Conservation (phyloP, 37 sponge, comb jelly and placozoan genomes). For the Theonella swinhoei region DNA sequence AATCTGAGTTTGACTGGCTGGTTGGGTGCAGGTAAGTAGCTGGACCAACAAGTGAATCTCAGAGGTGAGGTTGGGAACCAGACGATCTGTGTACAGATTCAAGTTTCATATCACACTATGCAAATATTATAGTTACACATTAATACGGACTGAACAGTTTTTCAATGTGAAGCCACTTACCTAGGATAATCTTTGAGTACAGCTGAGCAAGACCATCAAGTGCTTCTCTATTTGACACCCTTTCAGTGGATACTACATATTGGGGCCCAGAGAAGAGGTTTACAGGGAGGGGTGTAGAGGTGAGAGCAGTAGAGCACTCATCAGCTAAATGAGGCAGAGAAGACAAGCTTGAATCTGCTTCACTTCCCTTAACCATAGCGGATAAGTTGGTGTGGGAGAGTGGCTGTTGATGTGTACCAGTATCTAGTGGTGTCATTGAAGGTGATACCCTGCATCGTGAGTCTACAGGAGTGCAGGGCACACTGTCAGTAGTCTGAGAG, state of each 20-base stretch:
- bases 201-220: conserved; percentile 3
- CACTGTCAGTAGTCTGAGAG: not conserved
- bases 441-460: too few species aligned
- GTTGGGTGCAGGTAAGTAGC: conserved; percentile 22
- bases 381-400: not conserved
- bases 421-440: too few species aligned
- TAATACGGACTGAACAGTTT: not conserved
- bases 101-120: too few species aligned
- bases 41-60: conserved; percentile 52
- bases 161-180: not conserved
- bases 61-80: conserved; percentile 51
- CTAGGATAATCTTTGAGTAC: conserved; percentile 9
- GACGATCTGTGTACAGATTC: conserved; percentile 11
- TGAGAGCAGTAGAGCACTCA: not conserved
- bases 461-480: too few species aligned
- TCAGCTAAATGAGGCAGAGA: too few species aligned
- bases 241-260: not conserved
- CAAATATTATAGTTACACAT: not conserved
- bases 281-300: conserved; percentile 5
- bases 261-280: not conserved
- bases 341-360: not conserved
- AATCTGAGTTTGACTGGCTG: not conserved
- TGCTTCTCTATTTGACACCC: not conserved
- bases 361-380: not conserved
- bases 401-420: too few species aligned